Conservation (phyloP, 2,888 invertebrate species). For the Drepana falcataria region DNA sequence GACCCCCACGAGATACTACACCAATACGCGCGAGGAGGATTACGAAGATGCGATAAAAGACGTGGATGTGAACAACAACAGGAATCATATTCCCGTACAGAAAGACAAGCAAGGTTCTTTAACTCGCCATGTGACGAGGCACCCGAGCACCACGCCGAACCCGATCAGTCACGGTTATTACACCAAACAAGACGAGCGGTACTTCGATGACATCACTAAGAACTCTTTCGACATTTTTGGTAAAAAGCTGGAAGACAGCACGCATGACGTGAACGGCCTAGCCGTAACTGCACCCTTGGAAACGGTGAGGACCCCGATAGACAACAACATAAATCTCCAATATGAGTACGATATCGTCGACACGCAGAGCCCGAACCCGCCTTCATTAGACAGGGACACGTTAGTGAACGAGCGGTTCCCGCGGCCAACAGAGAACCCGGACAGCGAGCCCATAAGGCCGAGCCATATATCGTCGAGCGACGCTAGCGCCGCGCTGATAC, state of each 20-base stretch:
- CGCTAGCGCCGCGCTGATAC: conserved; percentile 47
- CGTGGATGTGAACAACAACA: conserved; percentile 42
- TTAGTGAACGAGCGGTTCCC: conserved; percentile 85
- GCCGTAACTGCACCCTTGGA: conserved; percentile 68
- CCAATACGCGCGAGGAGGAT: conserved; percentile 70
- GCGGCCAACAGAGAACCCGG: conserved; percentile 82
- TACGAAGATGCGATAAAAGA: conserved; percentile 60
- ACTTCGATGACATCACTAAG: conserved; percentile 85
- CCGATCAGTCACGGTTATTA: conserved; percentile 81
- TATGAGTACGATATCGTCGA: conserved; percentile 73
- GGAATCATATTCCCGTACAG: conserved; percentile 54
- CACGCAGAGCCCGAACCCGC: conserved; percentile 51
- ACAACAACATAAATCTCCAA: conserved; percentile 74
- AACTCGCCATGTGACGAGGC: conserved; percentile 45
- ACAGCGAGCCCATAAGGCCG: conserved; percentile 77
- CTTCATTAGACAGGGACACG: conserved; percentile 82
- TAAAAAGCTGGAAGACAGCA: conserved; percentile 80
- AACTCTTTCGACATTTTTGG: conserved; percentile 87
- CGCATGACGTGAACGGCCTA: conserved; percentile 64
- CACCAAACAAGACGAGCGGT: conserved; percentile 82
- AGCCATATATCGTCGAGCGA: conserved; percentile 4
- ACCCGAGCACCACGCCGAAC: conserved; percentile 72
- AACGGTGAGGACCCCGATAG: conserved; percentile 66
- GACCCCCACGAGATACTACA: conserved; percentile 69
- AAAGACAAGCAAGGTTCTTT: conserved; percentile 49